Percentiles rank a stretch among this genome's conserved stretches.
phyloP scores from a whole-genome alignment of 2,113 vertebrate species.

The Lipophrys pholis region DNA sequence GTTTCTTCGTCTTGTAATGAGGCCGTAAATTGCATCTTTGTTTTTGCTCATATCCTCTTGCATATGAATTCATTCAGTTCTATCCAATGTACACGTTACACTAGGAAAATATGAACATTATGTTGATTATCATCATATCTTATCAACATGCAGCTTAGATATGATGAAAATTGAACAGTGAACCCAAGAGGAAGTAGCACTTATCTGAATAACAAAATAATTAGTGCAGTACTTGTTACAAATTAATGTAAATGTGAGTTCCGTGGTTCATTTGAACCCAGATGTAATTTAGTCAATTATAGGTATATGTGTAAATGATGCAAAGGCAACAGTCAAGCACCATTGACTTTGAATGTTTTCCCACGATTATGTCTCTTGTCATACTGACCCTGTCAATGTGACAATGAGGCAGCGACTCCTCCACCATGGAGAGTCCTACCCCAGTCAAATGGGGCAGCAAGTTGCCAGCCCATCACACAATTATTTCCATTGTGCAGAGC shows the following conservation, averaged over 20 bases:
- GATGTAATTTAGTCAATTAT: background rate
- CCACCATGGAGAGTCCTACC: conserved; percentile 19
- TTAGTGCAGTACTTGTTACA: background rate
- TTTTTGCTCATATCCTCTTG: conserved; percentile 25
- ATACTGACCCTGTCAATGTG: conserved; percentile 37
- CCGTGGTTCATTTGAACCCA: background rate
- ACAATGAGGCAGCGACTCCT: conserved; percentile 39
- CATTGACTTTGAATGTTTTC: conserved; percentile 37
- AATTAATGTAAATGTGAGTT: background rate
- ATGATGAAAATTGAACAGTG: background rate
- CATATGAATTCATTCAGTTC: conserved; percentile 22
- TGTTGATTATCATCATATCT: conserved; percentile 19
- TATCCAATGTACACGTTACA: conserved; percentile 14
- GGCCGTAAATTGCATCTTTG: conserved; percentile 17
- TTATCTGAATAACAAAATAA: background rate
- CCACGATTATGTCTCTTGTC: conserved; percentile 12
- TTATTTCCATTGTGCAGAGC: conserved; percentile 66
- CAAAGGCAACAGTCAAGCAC: conserved; percentile 20
- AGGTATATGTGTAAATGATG: conserved; percentile 15
- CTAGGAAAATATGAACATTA: background rate
- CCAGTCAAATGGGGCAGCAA: conserved; percentile 67
- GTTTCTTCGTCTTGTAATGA: conserved; percentile 3
- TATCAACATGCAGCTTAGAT: background rate
- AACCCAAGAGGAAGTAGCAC: conserved; percentile 1
- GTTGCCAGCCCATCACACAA: conserved; percentile 64